Evolutionary conservation across 2,888 invertebrate species (phyloP).

Genomic region (Chrysotoxum bicinctum): DNA sequence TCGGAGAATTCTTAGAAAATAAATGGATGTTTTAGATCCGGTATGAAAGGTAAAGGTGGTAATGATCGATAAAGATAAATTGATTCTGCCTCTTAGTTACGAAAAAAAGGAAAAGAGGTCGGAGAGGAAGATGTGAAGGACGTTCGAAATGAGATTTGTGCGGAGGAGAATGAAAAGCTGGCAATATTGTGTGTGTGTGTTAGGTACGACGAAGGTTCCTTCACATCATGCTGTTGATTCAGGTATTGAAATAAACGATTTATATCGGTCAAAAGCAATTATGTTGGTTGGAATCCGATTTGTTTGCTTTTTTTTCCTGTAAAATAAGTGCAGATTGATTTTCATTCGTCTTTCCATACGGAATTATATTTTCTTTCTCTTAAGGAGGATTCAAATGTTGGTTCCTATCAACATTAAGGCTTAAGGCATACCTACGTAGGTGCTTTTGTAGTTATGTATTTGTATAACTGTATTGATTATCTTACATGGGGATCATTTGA

Average conservation of each 20-base stretch:
- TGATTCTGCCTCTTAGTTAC: constrained; percentile 53
- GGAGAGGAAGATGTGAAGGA: constrained; percentile 11
- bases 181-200: not conserved
- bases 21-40: not conserved
- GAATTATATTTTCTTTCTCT: not conserved
- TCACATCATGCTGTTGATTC: constrained; percentile 48
- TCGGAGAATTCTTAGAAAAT: constrained; percentile 7
- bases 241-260: constrained; percentile 69
- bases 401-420: not conserved
- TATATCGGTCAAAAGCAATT: constrained; percentile 70
- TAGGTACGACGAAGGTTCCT: constrained; percentile 4
- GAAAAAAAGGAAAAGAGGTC: constrained; percentile 9
- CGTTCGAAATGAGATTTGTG: constrained; percentile 4
- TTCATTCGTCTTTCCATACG: not conserved
- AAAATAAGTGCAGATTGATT: constrained; percentile 11
- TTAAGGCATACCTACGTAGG: not conserved
- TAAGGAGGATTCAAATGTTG: not conserved
- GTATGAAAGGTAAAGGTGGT: constrained; percentile 41
- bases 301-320: not conserved
- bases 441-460: not conserved
- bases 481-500: too few relatives aligned
- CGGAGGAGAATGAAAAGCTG: not conserved
- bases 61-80: constrained; percentile 72
- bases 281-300: constrained; percentile 14
- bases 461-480: too few relatives aligned